Base-by-base conservation (phyloP, 2,797 vertebrate species). In the Microcaecilia unicolor region DNA sequence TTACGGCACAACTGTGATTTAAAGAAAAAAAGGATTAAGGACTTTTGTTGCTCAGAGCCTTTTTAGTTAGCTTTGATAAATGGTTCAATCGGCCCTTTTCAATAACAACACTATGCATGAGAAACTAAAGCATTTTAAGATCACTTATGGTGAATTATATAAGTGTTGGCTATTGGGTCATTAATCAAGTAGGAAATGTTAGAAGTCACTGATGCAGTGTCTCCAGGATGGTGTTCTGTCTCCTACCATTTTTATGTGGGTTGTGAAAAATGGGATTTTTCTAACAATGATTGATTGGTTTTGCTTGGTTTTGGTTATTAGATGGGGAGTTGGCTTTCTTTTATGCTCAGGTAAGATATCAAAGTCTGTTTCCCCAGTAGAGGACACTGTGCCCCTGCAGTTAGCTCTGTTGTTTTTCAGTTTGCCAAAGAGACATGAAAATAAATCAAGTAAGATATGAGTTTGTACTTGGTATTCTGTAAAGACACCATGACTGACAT, bases 401-500 rank as follows among this genome's bases (percentile, higher is more conserved):
- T 19, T 51, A 15, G 5, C 10, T 28, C 18, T 15, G 10, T 14
- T n/a, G 8, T 28, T 23, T 35, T 53, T 38, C 55, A 6, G 49
- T 64, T 54, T 13, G 11, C 44, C 25, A 6, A 31, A 34, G 35
- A 39, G 6, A 16, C 15, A 3, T 6, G 27, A 29, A 57, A 65
- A 58, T 55, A 67, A 66, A 60, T 64, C 34, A 40, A 51, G 10
- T 16, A 38, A 44, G 57, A 61, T 63, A 72, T 37, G 36, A 64
- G 58, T 56, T 31, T 48, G 38, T 59, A 50, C 43, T 79, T 78
- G 61, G 61, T 70, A 81, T 83, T 81, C 79, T 54, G 50, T 28
- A 48, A 56, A 54, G 60, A 55, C 31, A 45, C 55, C 37, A 10
- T 80, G 80, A 85, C 66, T 84, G 80, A 81, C 79, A 78, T 35